Percentiles rank a stretch among this genome's conserved stretches.
phyloP scores from a whole-genome alignment of 2,888 invertebrate species.

The Coecobrya sp. region DNA sequence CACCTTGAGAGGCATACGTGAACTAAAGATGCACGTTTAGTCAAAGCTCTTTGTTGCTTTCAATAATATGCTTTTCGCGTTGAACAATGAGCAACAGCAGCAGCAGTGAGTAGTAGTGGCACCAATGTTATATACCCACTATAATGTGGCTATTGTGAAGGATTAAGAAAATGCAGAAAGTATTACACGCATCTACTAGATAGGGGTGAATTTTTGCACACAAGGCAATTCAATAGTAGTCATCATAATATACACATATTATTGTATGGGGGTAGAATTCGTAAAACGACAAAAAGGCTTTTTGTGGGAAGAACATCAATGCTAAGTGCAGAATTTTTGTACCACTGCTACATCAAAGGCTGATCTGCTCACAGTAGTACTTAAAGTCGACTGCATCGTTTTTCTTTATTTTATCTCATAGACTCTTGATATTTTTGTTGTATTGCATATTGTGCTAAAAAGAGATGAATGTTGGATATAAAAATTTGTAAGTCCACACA shows the following conservation, averaged over 20 bases:
- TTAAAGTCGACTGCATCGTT: conserved; percentile 22
- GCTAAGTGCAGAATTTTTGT: background rate
- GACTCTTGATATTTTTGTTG: conserved; percentile 21
- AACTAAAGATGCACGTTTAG: conserved; percentile 48
- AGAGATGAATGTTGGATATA: conserved; percentile 1
- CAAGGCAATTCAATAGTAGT: conserved; percentile 3
- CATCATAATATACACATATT: too few species aligned
- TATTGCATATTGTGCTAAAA: background rate
- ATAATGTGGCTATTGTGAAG: background rate
- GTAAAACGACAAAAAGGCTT: conserved; percentile 23
- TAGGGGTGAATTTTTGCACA: conserved; percentile 16
- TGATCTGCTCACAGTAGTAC: background rate
- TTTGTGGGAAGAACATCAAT: conserved; percentile 50
- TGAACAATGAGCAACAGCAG: conserved; percentile 39
- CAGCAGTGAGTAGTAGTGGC: background rate
- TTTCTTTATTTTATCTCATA: background rate
- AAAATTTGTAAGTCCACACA: conserved; percentile 24
- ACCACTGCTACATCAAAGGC: background rate
- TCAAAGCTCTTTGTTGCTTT: conserved; percentile 51
- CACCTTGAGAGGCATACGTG: conserved; percentile 69
- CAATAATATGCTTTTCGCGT: conserved; percentile 44
- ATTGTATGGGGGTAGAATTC: background rate
- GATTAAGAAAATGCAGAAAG: conserved; percentile 12
- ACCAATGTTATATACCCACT: background rate
- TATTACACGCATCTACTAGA: background rate